Percentiles rank a stretch among this genome's conserved stretches.
Conservation (phyloP, 1,140 invertebrate genomes). For the Nasonia longicornis region DNA sequence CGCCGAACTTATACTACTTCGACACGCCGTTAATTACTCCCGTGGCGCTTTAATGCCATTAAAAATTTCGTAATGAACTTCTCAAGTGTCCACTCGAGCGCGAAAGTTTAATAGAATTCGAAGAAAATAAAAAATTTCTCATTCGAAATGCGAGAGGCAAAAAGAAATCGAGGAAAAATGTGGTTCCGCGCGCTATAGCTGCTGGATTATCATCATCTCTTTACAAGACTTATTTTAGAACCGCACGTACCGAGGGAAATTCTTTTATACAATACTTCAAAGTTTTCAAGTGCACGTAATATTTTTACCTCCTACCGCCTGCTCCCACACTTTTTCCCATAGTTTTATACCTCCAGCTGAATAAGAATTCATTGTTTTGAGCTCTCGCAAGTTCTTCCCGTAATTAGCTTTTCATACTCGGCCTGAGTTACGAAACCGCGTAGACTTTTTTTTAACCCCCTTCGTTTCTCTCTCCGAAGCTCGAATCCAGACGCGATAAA, state of each 20-base stretch:
- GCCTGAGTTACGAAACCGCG: no score
- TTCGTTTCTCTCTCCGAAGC: no score
- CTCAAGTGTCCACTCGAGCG: neutral
- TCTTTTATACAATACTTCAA: neutral
- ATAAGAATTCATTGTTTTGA: neutral
- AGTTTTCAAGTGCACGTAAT: neutral
- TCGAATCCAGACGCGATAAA: no score
- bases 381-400: neutral
- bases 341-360: neutral
- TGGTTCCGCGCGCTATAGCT: no score
- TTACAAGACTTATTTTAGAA: no score
- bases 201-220: no score
- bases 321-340: neutral
- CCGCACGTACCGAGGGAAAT: neutral
- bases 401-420: neutral
- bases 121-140: no score
- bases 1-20: neutral
- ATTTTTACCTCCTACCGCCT: neutral
- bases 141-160: no score
- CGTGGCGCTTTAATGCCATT: neutral
- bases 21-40: neutral
- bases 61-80: slow-evolving; percentile 4
- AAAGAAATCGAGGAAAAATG: no score
- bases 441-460: no score
- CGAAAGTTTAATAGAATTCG: neutral